Evolutionary conservation across 2,797 vertebrate genomes (phyloP).

Genomic region (Cyclopterus lumpus): DNA sequence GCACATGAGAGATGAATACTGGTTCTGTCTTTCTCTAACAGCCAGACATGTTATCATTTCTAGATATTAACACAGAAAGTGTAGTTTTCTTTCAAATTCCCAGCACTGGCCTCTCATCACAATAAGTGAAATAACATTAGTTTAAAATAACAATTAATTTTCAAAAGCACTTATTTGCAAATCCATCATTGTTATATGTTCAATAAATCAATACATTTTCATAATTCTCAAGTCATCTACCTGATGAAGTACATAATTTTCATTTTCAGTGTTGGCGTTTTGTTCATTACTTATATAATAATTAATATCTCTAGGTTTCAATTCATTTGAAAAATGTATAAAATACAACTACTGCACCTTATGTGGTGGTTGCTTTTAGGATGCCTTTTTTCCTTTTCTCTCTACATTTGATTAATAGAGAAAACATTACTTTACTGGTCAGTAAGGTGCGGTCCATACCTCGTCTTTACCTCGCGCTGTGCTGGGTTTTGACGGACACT

Average conservation of each 20-base stretch:
- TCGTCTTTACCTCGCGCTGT: slow-evolving; percentile 11
- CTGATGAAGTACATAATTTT: neutral
- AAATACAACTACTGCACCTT: neutral
- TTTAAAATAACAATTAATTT: slow-evolving; percentile 1
- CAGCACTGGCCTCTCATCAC: slow-evolving; percentile 7
- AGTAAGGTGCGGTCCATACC: slow-evolving; percentile 42
- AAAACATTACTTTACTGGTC: slow-evolving; percentile 36
- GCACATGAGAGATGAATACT: slow-evolving; percentile 12
- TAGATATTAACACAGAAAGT: neutral
- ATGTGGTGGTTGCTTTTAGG: slow-evolving; percentile 4
- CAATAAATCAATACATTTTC: neutral
- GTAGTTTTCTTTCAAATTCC: neutral
- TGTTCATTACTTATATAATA: too few relatives aligned
- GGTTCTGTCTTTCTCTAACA: neutral
- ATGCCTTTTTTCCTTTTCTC: neutral
- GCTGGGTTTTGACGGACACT: slow-evolving; percentile 35
- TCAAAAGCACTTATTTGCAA: neutral
- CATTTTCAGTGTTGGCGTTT: neutral
- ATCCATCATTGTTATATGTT: neutral
- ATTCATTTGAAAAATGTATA: neutral
- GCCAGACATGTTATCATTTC: slow-evolving; percentile 2
- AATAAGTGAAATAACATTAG: slow-evolving; percentile 20
- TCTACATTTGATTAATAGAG: slow-evolving; percentile 1
- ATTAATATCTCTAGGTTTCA: neutral
- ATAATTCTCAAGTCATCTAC: neutral